These are phyloP conservation scores for Drosophila biarmipes DNA, from an alignment of 1,140 invertebrate species.

Conservation along the genomic window DNA sequence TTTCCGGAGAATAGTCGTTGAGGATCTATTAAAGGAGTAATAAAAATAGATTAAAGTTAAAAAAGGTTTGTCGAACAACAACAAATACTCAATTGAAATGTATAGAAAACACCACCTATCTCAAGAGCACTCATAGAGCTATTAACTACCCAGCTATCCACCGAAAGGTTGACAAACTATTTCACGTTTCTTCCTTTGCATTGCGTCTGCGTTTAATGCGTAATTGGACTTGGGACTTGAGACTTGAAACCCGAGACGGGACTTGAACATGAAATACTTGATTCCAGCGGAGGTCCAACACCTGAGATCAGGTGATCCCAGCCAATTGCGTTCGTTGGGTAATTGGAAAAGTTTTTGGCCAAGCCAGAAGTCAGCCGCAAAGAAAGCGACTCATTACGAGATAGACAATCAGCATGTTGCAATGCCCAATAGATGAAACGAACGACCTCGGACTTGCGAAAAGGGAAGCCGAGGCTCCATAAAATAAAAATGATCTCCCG, in stretches of 20 bases:
- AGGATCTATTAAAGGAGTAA: no score
- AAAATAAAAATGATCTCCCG: not conserved
- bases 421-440: conserved; percentile 9
- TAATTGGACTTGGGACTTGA: conserved; percentile 41
- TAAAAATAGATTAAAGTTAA: no score
- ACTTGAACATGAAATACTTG: conserved; percentile 52
- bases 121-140: not conserved
- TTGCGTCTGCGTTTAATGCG: conserved; percentile 24
- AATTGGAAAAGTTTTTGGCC: conserved; percentile 38
- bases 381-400: conserved; percentile 42
- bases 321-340: conserved; percentile 3
- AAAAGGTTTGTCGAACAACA: no score
- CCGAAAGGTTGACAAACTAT: conserved; percentile 33
- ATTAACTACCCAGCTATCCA: not conserved
- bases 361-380: conserved; percentile 10
- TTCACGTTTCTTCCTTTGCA: conserved; percentile 8
- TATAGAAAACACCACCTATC: not conserved
- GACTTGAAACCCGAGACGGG: conserved; percentile 28
- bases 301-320: conserved; percentile 6
- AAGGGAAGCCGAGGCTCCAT: not conserved
- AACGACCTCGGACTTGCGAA: conserved; percentile 5
- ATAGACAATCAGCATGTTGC: conserved; percentile 8
- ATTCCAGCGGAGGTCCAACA: conserved; percentile 20
- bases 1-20: not conserved
- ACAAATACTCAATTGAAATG: no score